Base-by-base conservation (phyloP, 1,140 invertebrate genomes). In the Oreohelix idahoensis region DNA sequence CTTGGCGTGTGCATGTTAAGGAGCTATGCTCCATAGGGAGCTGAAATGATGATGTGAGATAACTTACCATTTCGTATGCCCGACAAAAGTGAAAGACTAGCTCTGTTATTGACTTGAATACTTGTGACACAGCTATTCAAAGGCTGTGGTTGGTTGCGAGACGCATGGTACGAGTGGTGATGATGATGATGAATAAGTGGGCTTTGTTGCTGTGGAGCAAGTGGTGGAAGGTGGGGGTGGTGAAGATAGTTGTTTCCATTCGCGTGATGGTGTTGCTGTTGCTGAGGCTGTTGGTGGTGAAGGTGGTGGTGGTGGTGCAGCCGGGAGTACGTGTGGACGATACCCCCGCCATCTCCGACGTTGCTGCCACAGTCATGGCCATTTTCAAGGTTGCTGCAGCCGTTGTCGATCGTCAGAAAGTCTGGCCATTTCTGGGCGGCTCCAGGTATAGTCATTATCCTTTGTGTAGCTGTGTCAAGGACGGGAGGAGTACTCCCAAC, bases 371-470 rank as follows among this genome's bases (percentile, higher is more conserved):
- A 58, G n/a, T 66, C 63, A 17, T 29, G 63, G n/a, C n/a, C 5
- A 32, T 29, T 66, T 8, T 32, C 63, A 66, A 17, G n/a, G 29
- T n/a, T 58, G 53, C 26, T 58, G 53, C 53, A 58, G 17, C 53
- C 23, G 53, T 4, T n/a, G 53, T 35, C 63, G 1, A n/a, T 32
- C 8, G 63, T 32, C 5, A 66, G 63, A 66, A 66, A 66, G 29
- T 66, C 29, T n/a, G 63, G 63, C 63, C 63, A 66, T 66, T 66
- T 29, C 63, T 66, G 63, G n/a, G 23, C 53, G 26, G 53, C 53
- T 10, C 63, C 63, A 13, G 63, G 63, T 29, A 66, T 66, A 13
- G 63, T 66, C 63, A 66, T 66, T 29, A 66, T 66, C n/a, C 8
- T 66, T 29, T 17, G n/a, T 66, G 29, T 8, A 13, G 29, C 29